Evolutionary conservation across 2,797 vertebrate genomes (phyloP), one percentile per base, ranked within the genome.

Genomic region (Mus spretus): DNA sequence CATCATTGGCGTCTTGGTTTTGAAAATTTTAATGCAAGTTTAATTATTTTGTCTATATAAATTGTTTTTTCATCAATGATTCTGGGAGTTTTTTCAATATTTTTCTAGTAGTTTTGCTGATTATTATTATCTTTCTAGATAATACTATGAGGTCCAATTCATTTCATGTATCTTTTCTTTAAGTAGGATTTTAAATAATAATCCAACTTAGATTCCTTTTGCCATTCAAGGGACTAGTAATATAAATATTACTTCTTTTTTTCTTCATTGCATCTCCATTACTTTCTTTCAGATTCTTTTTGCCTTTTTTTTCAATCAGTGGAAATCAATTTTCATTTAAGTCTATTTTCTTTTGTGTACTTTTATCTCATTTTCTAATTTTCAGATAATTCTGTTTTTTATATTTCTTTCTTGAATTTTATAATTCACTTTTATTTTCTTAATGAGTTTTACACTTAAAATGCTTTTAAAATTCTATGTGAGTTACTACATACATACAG

Each of bases 231-330:
- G 28, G 40, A 61, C 2, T 55, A 2, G 28, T 78, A 47, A 65
- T 77, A 34, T 53, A 67, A 78, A 65, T 78, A 65, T 90, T 83
- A 53, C 37, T 92, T 91, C 34, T 78, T 44, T 79, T 83, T 96
- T 22, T 24, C 28, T 95, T 82, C 37, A 31, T 75, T 75, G 9
- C 2, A 31, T 88, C 77, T 93, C 22, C 4, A 77, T 63, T 93
- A 63, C 34, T 84, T 92, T 89, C 22, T 88, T 22, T 87, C 53
- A 84, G 44, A 67, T 13, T 59, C 5, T 53, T 78, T 92, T 81
- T 37, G n/a, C n/a, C 37, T 17, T 77, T 97, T 97, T 97, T 20
- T 87, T 78, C 19, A 34, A 28, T 82, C n/a, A 61, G 26, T 85
- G 22, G 77, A 89, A 44, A 88, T 84, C 24, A 65, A 65, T 89